These are phyloP conservation scores for Epinephelus awoara DNA, from an alignment of 2,797 vertebrate genomes.

Conservation along the genomic window DNA sequence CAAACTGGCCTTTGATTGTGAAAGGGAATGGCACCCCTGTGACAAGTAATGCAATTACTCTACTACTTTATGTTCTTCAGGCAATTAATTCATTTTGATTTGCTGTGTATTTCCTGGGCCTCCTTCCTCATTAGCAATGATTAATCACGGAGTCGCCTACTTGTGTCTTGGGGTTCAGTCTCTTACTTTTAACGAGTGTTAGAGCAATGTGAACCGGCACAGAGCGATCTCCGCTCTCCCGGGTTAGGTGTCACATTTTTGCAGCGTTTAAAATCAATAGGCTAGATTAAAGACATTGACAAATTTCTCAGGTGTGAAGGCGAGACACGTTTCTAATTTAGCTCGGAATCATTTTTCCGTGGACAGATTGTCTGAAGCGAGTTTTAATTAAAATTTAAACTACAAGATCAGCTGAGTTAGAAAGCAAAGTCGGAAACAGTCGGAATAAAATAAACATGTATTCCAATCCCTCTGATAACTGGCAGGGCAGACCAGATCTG, in stretches of 20 bases:
- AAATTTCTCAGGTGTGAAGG: conserved; percentile 53
- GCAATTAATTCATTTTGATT: conserved; percentile 84
- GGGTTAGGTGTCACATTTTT: conserved; percentile 22
- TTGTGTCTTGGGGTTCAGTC: conserved; percentile 60
- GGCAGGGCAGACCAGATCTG: conserved; percentile 48
- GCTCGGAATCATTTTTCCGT: background rate
- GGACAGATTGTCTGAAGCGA: background rate
- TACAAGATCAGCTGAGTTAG: conserved; percentile 40
- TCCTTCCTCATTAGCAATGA: conserved; percentile 82
- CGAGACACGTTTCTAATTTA: conserved; percentile 31
- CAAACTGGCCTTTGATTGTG: conserved; percentile 74
- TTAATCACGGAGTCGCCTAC: conserved; percentile 72
- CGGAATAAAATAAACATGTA: conserved; percentile 55
- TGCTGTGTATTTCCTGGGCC: conserved; percentile 75
- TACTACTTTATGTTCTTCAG: conserved; percentile 65
- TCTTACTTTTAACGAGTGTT: conserved; percentile 26
- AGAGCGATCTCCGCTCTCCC: background rate
- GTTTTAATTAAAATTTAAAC: conserved; percentile 48
- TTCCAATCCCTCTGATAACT: conserved; percentile 42
- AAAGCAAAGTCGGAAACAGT: conserved; percentile 48
- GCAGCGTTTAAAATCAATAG: conserved; percentile 34
- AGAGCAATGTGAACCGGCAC: conserved; percentile 20
- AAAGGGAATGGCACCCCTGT: conserved; percentile 65
- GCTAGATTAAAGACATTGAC: conserved; percentile 39
- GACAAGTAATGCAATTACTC: conserved; percentile 75